Base-by-base conservation (phyloP, 2,888 invertebrate species). In the Idaea aversata region DNA sequence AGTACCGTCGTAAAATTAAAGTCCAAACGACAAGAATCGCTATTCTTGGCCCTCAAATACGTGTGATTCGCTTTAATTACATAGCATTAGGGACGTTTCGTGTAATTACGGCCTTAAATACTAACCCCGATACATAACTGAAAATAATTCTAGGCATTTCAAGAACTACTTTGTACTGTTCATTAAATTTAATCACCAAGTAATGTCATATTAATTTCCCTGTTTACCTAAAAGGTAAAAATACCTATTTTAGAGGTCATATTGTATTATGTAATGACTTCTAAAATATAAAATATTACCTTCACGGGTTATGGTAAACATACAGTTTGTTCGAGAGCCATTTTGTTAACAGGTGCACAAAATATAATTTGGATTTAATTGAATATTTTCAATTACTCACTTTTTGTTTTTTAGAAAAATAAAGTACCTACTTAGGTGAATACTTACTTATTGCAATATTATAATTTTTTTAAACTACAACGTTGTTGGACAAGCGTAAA, bases 71-170 rank as follows among this genome's bases (percentile, higher is more conserved):
- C 63, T 64, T 59, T 75, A 75, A 77, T 73, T 67, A 71, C 63
- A 67, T 58, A 47, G 62, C 34, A 75, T 75, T 76, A 73, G 64
- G 67, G 65, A 66, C 71, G 70, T 70, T 73, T 71, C 69, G 70
- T 73, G 69, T 73, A 72, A 76, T 79, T 75, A 74, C 65, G 66
- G 69, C 61, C 61, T 47, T 47, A 57, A 63, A 68, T 69, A 70
- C 63, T 72, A 70, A 66, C 74, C 69, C 69, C 66, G 59, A 72
- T 74, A 72, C 71, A 62, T 65, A 64, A 66, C 63, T n/a, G 36
- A 68, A 57, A 35, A 57, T 64, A 70, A 63, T 69, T 63, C 62
- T 63, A 65, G 59, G 59, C 62, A 34, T 47, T 47, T 10, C 47
- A 47, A 47, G 47, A 47, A 47, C 47, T 47, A 10, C 47, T 47